phyloP scores from a whole-genome alignment of 2,113 vertebrate species.

The Myiopsitta monachus region DNA sequence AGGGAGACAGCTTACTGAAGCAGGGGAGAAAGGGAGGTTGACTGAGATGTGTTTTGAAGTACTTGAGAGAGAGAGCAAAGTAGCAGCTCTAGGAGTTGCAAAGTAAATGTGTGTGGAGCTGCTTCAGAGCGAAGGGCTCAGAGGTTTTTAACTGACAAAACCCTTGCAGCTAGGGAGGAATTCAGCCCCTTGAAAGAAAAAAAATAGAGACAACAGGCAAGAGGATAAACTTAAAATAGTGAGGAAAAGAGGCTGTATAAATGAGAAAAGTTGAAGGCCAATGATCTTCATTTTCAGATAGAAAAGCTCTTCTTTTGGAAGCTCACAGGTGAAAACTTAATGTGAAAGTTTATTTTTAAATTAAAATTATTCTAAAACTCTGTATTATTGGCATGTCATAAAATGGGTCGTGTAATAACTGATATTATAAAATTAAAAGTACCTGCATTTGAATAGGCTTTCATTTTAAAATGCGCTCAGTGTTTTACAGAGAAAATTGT shows the following conservation, averaged over 20 bases:
- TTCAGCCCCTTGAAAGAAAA: not conserved
- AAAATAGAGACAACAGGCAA: not conserved
- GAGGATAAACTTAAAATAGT: not conserved
- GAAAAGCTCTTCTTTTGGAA: not conserved
- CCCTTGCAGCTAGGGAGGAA: not conserved
- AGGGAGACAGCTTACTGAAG: not conserved
- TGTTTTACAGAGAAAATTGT: not conserved
- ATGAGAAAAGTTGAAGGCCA: not conserved
- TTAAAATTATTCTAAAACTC: not conserved
- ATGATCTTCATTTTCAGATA: not conserved
- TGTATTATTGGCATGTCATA: not conserved
- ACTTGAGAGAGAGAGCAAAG: not conserved
- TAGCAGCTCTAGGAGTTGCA: not conserved
- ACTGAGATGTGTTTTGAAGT: not conserved
- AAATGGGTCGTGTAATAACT: not conserved
- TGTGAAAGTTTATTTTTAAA: not conserved
- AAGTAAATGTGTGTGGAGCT: not conserved
- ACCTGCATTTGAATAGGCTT: not conserved
- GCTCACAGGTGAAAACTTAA: not conserved
- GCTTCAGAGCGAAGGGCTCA: not conserved
- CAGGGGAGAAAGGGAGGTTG: not conserved
- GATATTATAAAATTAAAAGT: not conserved
- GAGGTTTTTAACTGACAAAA: not conserved
- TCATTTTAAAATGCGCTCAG: not conserved
- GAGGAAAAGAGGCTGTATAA: not conserved